Percentiles rank a stretch among this genome's conserved stretches.
Evolutionary conservation across 2,113 vertebrate genomes (phyloP).

Genomic region (Phocoena sinus): DNA sequence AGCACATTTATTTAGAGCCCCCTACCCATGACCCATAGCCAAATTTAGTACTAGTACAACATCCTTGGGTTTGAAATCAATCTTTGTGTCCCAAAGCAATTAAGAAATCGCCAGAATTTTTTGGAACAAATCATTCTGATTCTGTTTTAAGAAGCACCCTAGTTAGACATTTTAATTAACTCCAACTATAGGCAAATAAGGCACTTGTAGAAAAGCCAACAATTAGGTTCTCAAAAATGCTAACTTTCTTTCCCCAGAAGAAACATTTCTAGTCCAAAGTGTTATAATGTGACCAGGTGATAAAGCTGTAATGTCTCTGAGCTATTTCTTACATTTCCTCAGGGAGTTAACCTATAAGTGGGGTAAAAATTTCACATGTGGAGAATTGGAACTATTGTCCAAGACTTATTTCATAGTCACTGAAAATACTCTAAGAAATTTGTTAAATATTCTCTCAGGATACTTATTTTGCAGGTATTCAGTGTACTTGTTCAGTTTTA

Average conservation of each 20-base stretch:
- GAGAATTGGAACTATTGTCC: neutral
- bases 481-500: neutral
- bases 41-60: neutral
- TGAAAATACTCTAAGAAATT: neutral
- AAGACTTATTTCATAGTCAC: neutral
- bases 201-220: conserved; percentile 6
- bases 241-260: neutral
- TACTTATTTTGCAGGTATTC: neutral
- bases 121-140: neutral
- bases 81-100: conserved; percentile 11
- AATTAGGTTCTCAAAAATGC: neutral
- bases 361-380: neutral
- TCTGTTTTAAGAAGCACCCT: conserved; percentile 6
- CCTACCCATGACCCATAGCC: neutral
- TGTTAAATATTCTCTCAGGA: neutral
- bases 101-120: conserved; percentile 18
- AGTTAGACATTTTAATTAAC: conserved; percentile 51
- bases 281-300: neutral
- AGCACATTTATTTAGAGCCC: neutral
- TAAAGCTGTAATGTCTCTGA: neutral
- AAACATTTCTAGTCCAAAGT: neutral
- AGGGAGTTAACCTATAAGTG: neutral
- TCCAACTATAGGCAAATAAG: conserved; percentile 10
- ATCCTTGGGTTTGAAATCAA: neutral
- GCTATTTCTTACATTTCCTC: neutral